Evolutionary conservation across 2,113 vertebrate genomes (phyloP), one percentile per base, ranked within the genome.

Genomic region (Tauraco erythrolophus): DNA sequence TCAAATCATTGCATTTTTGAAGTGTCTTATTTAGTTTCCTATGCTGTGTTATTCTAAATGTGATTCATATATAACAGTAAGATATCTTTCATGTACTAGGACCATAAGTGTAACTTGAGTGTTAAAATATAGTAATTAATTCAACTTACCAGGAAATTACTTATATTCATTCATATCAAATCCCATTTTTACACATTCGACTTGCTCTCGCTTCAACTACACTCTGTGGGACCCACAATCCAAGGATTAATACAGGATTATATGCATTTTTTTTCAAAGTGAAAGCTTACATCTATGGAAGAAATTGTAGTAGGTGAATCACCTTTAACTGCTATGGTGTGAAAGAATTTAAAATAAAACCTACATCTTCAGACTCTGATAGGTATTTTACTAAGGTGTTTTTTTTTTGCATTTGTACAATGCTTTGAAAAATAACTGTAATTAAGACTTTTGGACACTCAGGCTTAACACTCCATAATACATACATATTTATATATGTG

Each of bases 81-180:
- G 89, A 54, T 76, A 78, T 70, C 84, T 65, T 89, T 62, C 71
- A 75, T 35, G 30, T 64, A 61, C 23, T 53, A 57, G 71, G 30
- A 84, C 30, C 24, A 83, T 60, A 95, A 93, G 62, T 88, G 69
- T 94, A 65, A 93, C 70, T 56, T 82, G 9, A 95, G 71, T 65
- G 62, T 89, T 92, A 97, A 79, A 89, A 74, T 89, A 69, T 2
- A 93, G 84, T 69, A 91, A 93, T 96, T 96, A 94, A 57, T 43
- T 58, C 9, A 83, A 77, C 35, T 79, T 92, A 89, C 62, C 50
- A 68, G 12, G 25, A 58, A 86, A 85, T 77, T 80, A 74, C 14
- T 85, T 86, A 79, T 94, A 90, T 82, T 78, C 28, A 83, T 43
- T 82, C 14, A 33, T 70, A 88, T 79, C 3, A 88, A 70, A 91